A percentile compares a stretch with the other conserved stretches of the same genome.
These are phyloP conservation scores for Oncorhynchus gorbuscha DNA, from an alignment of 2,113 vertebrate genomes.

Conservation along the genomic window DNA sequence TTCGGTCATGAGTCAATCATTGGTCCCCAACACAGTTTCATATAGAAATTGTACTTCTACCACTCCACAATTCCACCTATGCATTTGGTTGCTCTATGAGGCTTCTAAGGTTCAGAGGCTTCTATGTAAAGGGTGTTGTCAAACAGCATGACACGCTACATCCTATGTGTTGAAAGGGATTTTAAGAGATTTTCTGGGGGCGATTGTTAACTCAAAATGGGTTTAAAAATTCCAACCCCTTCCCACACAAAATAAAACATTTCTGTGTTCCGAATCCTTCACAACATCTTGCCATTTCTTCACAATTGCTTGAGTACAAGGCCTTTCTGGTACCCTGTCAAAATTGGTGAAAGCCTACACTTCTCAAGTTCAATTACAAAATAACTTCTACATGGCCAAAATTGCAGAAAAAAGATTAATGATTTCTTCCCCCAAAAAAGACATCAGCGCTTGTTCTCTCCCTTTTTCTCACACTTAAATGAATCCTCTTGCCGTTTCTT, in stretches of 20 bases:
- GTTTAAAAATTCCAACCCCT: constrained; percentile 19
- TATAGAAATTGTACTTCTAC: constrained; percentile 37
- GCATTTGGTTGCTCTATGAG: constrained; percentile 49
- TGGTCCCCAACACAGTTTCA: constrained; percentile 31
- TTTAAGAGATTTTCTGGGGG: constrained; percentile 48
- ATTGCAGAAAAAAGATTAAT: constrained; percentile 8
- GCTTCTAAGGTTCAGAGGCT: constrained; percentile 40
- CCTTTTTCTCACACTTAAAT: constrained; percentile 20
- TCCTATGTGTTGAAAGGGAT: constrained; percentile 65
- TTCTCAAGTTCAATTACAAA: constrained; percentile 23
- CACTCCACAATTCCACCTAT: constrained; percentile 42
- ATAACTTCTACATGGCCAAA: constrained; percentile 10
- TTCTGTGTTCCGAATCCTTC: constrained; percentile 15
- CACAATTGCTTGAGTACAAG: constrained; percentile 27
- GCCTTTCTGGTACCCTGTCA: constrained; percentile 10
- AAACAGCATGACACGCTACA: constrained; percentile 98
- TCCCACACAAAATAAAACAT: constrained; percentile 11
- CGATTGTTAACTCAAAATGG: constrained; percentile 27
- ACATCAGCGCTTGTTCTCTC: constrained; percentile 38
- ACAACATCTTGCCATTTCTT: constrained; percentile 9
- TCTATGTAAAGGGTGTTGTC: constrained; percentile 57
- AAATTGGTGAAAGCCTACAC: constrained; percentile 18
- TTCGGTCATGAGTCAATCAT: constrained; percentile 70
- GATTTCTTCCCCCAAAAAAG: constrained; percentile 71
- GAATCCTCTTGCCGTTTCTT: constrained; percentile 79